phyloP scores from a whole-genome alignment of 2,888 invertebrate species.

The Itoplectis maculator region DNA sequence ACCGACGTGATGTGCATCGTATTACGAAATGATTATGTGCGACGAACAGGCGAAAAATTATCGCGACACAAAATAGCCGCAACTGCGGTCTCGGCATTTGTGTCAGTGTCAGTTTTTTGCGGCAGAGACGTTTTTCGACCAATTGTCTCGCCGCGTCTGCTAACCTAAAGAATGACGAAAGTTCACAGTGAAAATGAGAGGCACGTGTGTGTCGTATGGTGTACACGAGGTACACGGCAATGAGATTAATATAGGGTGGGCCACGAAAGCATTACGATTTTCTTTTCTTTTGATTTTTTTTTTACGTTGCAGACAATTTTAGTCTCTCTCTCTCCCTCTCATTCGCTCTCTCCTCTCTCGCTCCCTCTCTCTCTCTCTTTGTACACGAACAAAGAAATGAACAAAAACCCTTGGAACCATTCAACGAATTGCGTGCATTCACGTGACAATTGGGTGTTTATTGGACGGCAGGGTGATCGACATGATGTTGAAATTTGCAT shows the following conservation, averaged over 20 bases:
- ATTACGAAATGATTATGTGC: slow-evolving; percentile 46
- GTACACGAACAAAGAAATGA: slow-evolving; percentile 26
- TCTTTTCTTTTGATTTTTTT: slow-evolving; percentile 32
- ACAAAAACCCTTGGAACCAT: slow-evolving; percentile 46
- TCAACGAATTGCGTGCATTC: slow-evolving; percentile 60
- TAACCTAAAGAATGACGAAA: slow-evolving; percentile 51
- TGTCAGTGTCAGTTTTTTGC: slow-evolving; percentile 24
- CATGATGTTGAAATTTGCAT: too few relatives aligned
- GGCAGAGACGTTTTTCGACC: slow-evolving; percentile 24
- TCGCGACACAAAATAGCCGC: slow-evolving; percentile 38
- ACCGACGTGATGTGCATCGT: too few relatives aligned
- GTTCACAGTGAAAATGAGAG: slow-evolving; percentile 42
- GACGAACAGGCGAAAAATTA: slow-evolving; percentile 36
- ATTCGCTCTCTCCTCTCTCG: slow-evolving; percentile 4
- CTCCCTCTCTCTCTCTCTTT: slow-evolving; percentile 10
- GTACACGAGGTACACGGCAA: slow-evolving; percentile 43
- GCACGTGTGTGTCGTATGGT: slow-evolving; percentile 38
- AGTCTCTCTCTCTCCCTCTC: neutral
- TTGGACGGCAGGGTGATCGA: neutral
- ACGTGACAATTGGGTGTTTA: slow-evolving; percentile 25
- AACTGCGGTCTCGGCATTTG: slow-evolving; percentile 34
- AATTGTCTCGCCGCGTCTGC: slow-evolving; percentile 24
- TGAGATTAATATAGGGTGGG: slow-evolving; percentile 46
- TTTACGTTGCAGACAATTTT: slow-evolving; percentile 48
- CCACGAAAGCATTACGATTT: slow-evolving; percentile 64